These are phyloP conservation scores for Falco peregrinus DNA, from an alignment of 2,797 vertebrate species.

Conservation along the genomic window DNA sequence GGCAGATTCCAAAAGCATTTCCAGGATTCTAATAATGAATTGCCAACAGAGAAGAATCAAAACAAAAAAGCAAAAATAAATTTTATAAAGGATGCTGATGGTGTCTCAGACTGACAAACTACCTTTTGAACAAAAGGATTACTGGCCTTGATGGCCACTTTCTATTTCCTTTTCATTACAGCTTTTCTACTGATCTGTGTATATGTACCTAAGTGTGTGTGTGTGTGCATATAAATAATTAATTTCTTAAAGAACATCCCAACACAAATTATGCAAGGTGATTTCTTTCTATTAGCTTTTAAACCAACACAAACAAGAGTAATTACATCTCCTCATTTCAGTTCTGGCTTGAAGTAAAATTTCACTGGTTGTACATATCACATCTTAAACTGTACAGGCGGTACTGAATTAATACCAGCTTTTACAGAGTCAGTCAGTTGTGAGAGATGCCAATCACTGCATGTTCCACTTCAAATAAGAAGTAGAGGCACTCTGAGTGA, in stretches of 20 bases:
- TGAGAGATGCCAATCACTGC: neutral
- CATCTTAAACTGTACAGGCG: neutral
- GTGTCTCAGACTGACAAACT: conserved; percentile 26
- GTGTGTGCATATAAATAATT: neutral
- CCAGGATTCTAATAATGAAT: conserved; percentile 11
- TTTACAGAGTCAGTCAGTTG: neutral
- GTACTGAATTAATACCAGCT: neutral
- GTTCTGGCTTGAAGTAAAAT: neutral
- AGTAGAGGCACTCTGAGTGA: neutral
- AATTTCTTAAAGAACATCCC: neutral
- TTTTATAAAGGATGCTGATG: neutral
- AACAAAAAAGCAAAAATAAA: neutral
- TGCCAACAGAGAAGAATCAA: conserved; percentile 3
- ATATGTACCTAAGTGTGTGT: neutral
- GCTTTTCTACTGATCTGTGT: neutral
- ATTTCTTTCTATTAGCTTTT: neutral
- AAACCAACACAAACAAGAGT: neutral
- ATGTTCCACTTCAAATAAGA: neutral
- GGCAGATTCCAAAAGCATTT: conserved; percentile 22
- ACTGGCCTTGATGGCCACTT: neutral
- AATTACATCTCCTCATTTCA: neutral
- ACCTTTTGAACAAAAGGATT: conserved; percentile 42
- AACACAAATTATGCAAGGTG: neutral
- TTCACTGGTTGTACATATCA: neutral
- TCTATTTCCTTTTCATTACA: neutral